Conservation (phyloP, 1,140 invertebrate genomes). For the Drosophila kikkawai region DNA sequence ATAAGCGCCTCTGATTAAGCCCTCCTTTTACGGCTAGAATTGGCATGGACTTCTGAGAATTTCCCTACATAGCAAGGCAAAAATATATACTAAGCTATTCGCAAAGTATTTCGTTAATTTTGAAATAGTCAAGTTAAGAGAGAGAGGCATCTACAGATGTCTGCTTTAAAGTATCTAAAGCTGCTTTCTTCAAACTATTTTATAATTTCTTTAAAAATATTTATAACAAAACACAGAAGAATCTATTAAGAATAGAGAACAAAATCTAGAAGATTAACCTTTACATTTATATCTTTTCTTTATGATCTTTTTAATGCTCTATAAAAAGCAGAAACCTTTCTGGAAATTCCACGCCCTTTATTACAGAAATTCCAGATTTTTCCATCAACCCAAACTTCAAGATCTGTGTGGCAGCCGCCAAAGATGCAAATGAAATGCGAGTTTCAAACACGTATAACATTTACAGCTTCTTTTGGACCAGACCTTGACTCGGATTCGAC, state of each 20-base stretch:
- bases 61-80: neutral
- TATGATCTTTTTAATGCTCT: conserved; percentile 35
- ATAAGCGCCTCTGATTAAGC: conserved; percentile 34
- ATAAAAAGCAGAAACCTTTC: conserved; percentile 23
- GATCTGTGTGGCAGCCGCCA: neutral
- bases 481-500: conserved; percentile 66
- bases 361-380: conserved; percentile 32
- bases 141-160: neutral
- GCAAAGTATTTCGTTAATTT: conserved; percentile 1
- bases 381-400: neutral
- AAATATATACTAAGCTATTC: neutral
- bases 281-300: conserved; percentile 3
- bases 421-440: conserved; percentile 10
- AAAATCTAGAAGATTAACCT: neutral
- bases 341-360: conserved; percentile 1
- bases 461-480: conserved; percentile 25
- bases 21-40: conserved; percentile 31
- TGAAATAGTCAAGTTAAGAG: neutral
- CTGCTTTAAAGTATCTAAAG: neutral
- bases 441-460: conserved; percentile 1
- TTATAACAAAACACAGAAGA: neutral
- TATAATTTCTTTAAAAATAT: neutral
- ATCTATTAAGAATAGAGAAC: neutral
- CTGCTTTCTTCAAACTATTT: neutral
- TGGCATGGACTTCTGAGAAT: conserved; percentile 11